A percentile compares a stretch with the other conserved stretches of the same genome.
phyloP scores from a whole-genome alignment of 1,140 invertebrate genomes.

The Papilio polytes region DNA sequence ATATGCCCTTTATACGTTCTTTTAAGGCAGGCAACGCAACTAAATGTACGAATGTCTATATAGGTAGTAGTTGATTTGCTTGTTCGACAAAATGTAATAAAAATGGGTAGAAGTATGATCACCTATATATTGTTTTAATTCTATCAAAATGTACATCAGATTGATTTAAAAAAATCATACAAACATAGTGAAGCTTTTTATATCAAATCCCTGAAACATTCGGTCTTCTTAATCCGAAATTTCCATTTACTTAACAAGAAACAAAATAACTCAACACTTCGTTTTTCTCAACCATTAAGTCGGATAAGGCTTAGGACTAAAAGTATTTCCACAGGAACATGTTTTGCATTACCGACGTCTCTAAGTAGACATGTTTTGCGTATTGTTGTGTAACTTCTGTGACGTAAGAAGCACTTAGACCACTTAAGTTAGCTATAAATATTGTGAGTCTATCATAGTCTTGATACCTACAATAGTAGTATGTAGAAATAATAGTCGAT shows the following conservation, averaged over 20 bases:
- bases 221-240: slow-evolving; percentile 10
- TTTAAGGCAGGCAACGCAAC: too few species aligned
- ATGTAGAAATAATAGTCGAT: too few species aligned
- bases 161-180: background rate
- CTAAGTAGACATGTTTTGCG: slow-evolving; percentile 9
- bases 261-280: slow-evolving; percentile 16
- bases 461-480: too few species aligned
- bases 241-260: slow-evolving; percentile 2
- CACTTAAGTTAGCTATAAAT: background rate
- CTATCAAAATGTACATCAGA: background rate
- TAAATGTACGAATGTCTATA: too few species aligned
- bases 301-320: slow-evolving; percentile 27
- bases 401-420: background rate
- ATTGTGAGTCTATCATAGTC: background rate
- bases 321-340: slow-evolving; percentile 32
- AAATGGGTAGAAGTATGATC: background rate
- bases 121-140: background rate
- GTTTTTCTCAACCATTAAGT: slow-evolving; percentile 24
- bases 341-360: slow-evolving; percentile 25
- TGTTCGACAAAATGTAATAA: too few species aligned
- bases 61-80: too few species aligned
- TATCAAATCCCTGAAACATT: background rate
- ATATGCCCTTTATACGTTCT: too few species aligned
- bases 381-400: background rate
- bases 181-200: background rate